Conservation (phyloP, 2,888 invertebrate genomes). For the Idaea dimidiata region DNA sequence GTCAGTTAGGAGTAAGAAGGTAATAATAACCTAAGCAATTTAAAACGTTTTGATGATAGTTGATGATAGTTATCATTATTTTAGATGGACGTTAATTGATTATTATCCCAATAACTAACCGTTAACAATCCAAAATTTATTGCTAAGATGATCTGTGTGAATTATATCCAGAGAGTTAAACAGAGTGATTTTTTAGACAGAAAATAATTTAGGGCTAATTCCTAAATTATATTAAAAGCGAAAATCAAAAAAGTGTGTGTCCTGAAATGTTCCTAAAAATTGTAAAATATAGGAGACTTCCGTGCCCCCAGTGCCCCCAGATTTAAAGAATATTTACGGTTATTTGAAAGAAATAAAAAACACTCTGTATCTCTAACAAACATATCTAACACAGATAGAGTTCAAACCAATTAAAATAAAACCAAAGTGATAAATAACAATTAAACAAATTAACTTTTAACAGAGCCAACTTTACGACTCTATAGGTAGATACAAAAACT, state of each 20-base stretch:
- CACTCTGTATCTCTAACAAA: not conserved
- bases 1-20: no score
- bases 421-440: not conserved
- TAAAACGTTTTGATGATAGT: not conserved
- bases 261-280: no score
- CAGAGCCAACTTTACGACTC: not conserved
- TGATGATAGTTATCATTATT: not conserved
- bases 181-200: no score
- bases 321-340: no score
- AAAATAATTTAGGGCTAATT: no score
- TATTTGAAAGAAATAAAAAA: no score
- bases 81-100: not conserved
- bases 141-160: not conserved
- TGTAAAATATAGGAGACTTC: no score
- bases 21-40: no score
- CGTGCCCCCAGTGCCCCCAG: no score
- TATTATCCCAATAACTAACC: not conserved
- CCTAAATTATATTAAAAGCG: no score
- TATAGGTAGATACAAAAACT: not conserved
- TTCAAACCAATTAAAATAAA: constrained; percentile 1
- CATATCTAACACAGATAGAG: not conserved
- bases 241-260: no score
- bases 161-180: not conserved
- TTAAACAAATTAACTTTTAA: not conserved
- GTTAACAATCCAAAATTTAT: not conserved